A percentile compares a stretch with the other conserved stretches of the same genome.
Evolutionary conservation across 2,797 vertebrate genomes (phyloP).

Genomic region (Pseudomugil tenellus): DNA sequence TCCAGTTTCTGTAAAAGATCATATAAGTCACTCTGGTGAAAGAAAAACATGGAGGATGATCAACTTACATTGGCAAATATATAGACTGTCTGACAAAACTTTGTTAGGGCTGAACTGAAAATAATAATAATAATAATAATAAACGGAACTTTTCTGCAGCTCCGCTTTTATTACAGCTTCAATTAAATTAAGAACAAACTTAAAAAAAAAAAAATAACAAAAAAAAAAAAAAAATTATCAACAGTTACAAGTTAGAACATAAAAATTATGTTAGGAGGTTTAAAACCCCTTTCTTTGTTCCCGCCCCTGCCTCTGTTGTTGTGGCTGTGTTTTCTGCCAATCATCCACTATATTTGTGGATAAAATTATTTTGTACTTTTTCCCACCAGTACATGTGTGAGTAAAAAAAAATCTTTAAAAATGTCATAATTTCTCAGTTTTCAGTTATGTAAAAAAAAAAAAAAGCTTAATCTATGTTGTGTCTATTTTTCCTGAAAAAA

Average conservation of each 20-base stretch:
- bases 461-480: neutral
- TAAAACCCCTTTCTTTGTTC: neutral
- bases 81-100: neutral
- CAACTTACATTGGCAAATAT: neutral
- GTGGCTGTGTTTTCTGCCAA: neutral
- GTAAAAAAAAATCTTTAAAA: neutral
- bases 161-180: neutral
- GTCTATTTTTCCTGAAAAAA: neutral
- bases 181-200: neutral
- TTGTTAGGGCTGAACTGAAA: neutral
- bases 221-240: neutral
- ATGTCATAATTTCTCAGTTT: neutral
- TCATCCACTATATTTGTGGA: neutral
- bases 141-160: neutral
- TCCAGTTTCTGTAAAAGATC: conserved; percentile 85
- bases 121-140: neutral
- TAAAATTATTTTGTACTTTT: neutral
- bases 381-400: neutral
- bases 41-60: neutral
- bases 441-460: neutral
- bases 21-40: conserved; percentile 11
- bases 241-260: neutral
- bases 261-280: neutral
- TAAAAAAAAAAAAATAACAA: neutral
- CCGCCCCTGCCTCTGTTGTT: neutral